Base-by-base conservation (phyloP, 2,113 vertebrate genomes). In the Calypte anna region DNA sequence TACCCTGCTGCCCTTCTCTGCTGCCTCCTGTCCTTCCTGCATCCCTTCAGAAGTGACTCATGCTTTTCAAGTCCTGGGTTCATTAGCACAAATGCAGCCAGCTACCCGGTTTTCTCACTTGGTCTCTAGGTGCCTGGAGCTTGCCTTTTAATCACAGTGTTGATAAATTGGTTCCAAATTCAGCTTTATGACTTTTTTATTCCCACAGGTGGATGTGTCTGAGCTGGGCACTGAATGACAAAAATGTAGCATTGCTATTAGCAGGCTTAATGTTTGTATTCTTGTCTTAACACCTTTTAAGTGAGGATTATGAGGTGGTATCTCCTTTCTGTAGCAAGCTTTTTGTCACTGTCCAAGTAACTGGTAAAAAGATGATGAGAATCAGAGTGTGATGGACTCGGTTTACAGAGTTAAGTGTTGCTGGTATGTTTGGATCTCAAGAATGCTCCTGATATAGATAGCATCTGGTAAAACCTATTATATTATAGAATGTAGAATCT, bases 51-150 rank as follows among this genome's bases (percentile, higher is more conserved):
- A 98, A 98, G 97, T 92, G 82, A 93, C 91, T 97, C 94, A 31
- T 97, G 97, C 97, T 97, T 97, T 97, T 97, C 95, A 96, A 98
- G 98, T 98, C 97, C 97, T 97, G 97, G 97, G 96, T 98, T 98
- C 97, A 96, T 98, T 98, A 98, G 97, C 96, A 89, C 95, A 97
- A 97, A 97, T 74, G 68, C 75, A 94, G 85, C 62, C 82, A 94
- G 92, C 78, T 74, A 36, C 82, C 94, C 43, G 4, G 73, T 93
- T 97, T 94, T 95, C 92, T 97, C 87, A 96, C 61, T 91, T 10
- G 0, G 51, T 92, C 85, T 83, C 88, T 93, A 86, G 90, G 81
- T 94, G 94, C 91, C 91, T 95, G 90, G 94, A 97, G 84, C 85
- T 73, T 92, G 67, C 83, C 87, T 92, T 97, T 94, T 96, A 97